These are phyloP conservation scores for Tiliqua scincoides DNA, from an alignment of 2,113 vertebrate genomes.

Conservation along the genomic window DNA sequence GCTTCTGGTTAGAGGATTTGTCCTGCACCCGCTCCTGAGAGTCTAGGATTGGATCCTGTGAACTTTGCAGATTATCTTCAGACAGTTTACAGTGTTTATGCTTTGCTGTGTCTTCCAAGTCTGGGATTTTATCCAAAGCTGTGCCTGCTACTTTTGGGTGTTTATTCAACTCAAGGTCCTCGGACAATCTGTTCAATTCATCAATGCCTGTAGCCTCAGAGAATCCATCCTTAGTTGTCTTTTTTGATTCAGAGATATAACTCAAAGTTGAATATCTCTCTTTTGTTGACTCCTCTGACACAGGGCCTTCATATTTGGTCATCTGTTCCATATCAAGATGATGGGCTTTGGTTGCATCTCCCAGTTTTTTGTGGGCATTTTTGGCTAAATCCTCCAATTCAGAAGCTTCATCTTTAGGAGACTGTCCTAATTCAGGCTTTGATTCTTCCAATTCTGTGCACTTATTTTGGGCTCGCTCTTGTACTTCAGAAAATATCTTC, in stretches of 20 bases:
- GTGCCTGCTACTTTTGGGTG: neutral
- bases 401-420: neutral
- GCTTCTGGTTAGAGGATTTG: neutral
- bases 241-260: constrained; percentile 21
- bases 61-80: neutral
- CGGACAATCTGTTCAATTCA: neutral
- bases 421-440: neutral
- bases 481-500: neutral
- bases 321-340: neutral
- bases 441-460: constrained; percentile 5
- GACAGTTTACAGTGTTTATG: constrained; percentile 20
- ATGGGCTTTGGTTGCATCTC: neutral
- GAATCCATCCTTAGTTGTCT: neutral
- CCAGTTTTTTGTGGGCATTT: neutral
- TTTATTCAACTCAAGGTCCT: neutral
- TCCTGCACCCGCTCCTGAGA: constrained; percentile 32
- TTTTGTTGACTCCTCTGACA: neutral
- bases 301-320: neutral
- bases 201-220: neutral
- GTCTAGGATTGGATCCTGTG: neutral
- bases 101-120: constrained; percentile 1
- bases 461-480: neutral
- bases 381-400: neutral
- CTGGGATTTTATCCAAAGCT: constrained; percentile 10
- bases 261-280: neutral